Percentiles rank a stretch among this genome's conserved stretches.
Evolutionary conservation across 1,140 invertebrate genomes (phyloP).

Genomic region (Brachionus sp.): DNA sequence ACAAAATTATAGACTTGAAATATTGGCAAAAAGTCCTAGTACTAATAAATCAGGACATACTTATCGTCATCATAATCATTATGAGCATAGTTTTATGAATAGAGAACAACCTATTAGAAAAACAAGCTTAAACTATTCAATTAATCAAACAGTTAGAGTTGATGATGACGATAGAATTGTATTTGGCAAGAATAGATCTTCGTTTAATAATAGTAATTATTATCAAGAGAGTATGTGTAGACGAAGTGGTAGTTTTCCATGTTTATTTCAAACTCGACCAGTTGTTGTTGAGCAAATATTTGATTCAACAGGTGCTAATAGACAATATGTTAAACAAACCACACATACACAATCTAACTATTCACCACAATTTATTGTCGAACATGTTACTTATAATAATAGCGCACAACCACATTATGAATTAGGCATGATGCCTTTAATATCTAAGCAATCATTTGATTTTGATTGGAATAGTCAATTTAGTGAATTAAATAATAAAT

Average conservation of each 20-base stretch:
- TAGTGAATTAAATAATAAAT: constrained; percentile 29
- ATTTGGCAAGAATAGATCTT: not conserved
- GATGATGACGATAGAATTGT: constrained; percentile 4
- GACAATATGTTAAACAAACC: not conserved
- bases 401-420: not conserved
- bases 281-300: not conserved
- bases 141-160: not conserved
- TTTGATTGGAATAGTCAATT: not conserved
- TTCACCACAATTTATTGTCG: not conserved
- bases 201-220: not conserved
- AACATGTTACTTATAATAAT: not conserved
- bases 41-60: not conserved
- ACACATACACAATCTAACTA: not conserved
- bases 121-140: not conserved
- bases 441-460: not conserved
- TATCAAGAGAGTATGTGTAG: not conserved
- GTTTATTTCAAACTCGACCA: not conserved
- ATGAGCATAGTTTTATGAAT: not conserved
- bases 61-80: not conserved
- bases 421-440: not conserved
- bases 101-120: not conserved
- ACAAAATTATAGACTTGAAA: not conserved
- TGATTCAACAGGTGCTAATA: not conserved
- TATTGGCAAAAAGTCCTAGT: not conserved
- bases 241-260: constrained; percentile 1